These are phyloP conservation scores for Darevskia mixta DNA, from an alignment of 2,797 vertebrate species.

Conservation along the genomic window DNA sequence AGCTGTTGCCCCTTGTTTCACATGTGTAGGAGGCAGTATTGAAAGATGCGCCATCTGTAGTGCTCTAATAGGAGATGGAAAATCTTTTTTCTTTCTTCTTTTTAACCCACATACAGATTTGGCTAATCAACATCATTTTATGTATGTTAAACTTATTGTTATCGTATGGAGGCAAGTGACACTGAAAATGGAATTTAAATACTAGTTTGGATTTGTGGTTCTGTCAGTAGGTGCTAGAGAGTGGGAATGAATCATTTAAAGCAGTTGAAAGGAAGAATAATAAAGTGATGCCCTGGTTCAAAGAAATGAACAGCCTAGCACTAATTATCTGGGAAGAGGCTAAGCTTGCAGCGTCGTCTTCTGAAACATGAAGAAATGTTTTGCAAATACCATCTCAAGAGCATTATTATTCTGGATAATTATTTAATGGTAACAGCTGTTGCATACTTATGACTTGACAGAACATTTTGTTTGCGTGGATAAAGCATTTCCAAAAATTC, in stretches of 20 bases:
- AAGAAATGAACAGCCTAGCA: slow-evolving; percentile 33
- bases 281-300: slow-evolving; percentile 47
- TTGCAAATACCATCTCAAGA: slow-evolving; percentile 35
- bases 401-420: slow-evolving; percentile 9
- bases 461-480: slow-evolving; percentile 16
- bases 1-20: background rate
- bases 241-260: slow-evolving; percentile 58
- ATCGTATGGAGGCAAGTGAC: slow-evolving; percentile 53
- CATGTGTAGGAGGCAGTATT: background rate
- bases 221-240: slow-evolving; percentile 28
- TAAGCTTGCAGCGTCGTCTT: slow-evolving; percentile 11
- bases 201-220: slow-evolving; percentile 54
- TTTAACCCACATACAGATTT: background rate
- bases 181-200: slow-evolving; percentile 66
- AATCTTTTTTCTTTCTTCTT: background rate
- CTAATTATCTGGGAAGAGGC: slow-evolving; percentile 50
- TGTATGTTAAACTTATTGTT: slow-evolving; percentile 2
- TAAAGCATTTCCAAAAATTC: slow-evolving; percentile 19
- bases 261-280: slow-evolving; percentile 59
- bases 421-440: slow-evolving; percentile 39
- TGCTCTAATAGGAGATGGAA: background rate
- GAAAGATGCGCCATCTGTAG: slow-evolving; percentile 33
- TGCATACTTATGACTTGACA: slow-evolving; percentile 36
- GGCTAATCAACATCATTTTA: background rate
- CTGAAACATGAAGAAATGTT: slow-evolving; percentile 48